phyloP scores from a whole-genome alignment of 2,797 vertebrate genomes.

The Oceanodroma leucorhoa region DNA sequence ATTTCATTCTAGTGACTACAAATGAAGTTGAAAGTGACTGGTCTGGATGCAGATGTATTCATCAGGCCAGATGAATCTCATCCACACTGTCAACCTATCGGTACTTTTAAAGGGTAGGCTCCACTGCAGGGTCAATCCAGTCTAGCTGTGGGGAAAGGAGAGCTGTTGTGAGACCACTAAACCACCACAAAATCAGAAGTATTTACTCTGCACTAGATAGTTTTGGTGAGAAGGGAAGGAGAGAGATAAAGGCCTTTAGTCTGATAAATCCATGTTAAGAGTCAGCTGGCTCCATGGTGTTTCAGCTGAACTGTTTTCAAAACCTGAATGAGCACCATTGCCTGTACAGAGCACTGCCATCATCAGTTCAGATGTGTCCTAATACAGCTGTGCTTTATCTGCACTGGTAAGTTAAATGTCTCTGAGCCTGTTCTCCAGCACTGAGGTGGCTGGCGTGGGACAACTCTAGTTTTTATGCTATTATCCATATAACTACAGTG shows the following conservation, averaged over 20 bases:
- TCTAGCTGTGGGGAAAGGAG: background rate
- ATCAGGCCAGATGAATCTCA: background rate
- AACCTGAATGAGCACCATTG: background rate
- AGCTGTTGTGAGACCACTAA: background rate
- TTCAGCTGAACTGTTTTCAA: background rate
- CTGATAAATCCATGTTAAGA: background rate
- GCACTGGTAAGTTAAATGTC: background rate
- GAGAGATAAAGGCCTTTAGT: background rate
- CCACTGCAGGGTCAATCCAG: background rate
- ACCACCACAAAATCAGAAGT: background rate
- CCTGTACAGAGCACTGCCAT: background rate
- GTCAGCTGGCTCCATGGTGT: background rate
- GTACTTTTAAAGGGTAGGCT: background rate
- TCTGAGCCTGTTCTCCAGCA: background rate
- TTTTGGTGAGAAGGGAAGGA: background rate
- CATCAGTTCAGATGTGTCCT: accelerated
- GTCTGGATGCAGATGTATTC: background rate
- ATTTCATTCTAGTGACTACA: background rate
- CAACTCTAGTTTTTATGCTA: background rate
- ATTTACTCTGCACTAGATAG: background rate
- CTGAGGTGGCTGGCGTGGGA: background rate
- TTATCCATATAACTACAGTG: background rate
- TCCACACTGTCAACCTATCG: background rate
- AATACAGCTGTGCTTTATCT: background rate
- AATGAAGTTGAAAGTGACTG: background rate